Percentiles rank a stretch among this genome's conserved stretches.
Conservation (phyloP, 2,888 invertebrate genomes). For the Tenthredo mesomela region DNA sequence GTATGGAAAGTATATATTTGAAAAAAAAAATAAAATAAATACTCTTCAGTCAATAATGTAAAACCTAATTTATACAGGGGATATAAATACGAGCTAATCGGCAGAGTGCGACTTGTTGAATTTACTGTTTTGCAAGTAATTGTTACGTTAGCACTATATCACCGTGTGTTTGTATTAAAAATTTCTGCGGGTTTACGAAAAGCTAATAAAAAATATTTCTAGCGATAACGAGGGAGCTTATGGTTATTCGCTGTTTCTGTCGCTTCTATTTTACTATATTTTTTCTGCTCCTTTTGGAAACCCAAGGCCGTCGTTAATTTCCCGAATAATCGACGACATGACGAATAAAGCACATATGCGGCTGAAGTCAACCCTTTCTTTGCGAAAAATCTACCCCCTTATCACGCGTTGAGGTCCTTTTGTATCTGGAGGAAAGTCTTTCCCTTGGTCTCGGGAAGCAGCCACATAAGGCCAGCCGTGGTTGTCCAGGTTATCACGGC, state of each 20-base stretch:
- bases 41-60: neutral
- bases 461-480: constrained; percentile 56
- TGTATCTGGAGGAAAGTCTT: constrained; percentile 68
- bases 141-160: too few relatives aligned
- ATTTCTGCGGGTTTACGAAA: neutral
- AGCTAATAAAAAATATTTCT: neutral
- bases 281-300: neutral
- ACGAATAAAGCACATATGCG: too few relatives aligned
- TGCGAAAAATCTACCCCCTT: too few relatives aligned
- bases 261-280: neutral
- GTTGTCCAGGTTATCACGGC: constrained; percentile 56
- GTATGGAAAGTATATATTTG: neutral
- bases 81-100: neutral
- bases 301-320: neutral
- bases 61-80: neutral
- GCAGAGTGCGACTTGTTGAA: neutral
- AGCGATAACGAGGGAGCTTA: neutral
- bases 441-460: constrained; percentile 69
- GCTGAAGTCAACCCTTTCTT: too few relatives aligned
- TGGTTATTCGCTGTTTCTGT: neutral
- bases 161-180: neutral
- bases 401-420: constrained; percentile 60
- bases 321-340: neutral
- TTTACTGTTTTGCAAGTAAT: neutral
- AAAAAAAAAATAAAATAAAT: neutral